Evolutionary conservation across 2,113 vertebrate genomes (phyloP), one percentile per base, ranked within the genome.

Genomic region (Phocoena phocoena): DNA sequence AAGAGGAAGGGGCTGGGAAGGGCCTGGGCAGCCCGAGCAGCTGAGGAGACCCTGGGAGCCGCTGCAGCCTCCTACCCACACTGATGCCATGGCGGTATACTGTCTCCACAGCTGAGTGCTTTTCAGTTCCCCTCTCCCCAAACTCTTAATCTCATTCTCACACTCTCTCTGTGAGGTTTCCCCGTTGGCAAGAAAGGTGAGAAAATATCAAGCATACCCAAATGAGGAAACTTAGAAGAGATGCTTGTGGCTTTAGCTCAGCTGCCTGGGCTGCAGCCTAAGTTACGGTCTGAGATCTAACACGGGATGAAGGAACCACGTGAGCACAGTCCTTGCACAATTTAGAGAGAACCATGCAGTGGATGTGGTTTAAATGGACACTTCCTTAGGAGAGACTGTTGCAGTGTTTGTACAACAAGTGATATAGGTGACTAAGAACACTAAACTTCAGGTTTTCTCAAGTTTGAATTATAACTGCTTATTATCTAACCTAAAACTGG

Each of bases 361-460:
- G 31, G 53, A 23, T 86, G 85, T 88, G 95, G 91, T 90, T 96
- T 90, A 38, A 92, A 8, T 58, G 50, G 77, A 73, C 38, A 23
- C 33, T 71, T 92, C 23, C 13, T 73, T 58, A 80, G 33, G n/a
- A 63, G 36, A 95, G 70, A 76, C 33, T 11, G 6, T 58, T 87
- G 68, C 26, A 80, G 36, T 20, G 11, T 80, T 71, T 97, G 38
- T 77, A 82, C 53, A 82, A 31, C 10, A 82, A 53, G 47, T 80
- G 65, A 65, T 55, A 38, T 25, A 71, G 47, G 25, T 84, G 65
- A 41, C 62, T 86, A n/a, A 60, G 74, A 77, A 90, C 63, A 47
- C 28, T 70, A 65, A 95, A 44, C 44, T 82, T 79, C 21, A 76
- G 36, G 8, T 83, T 95, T 96, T 90, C 44, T 88, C 76, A 67